Evolutionary conservation across 1,140 invertebrate species (phyloP).

Genomic region (Musca domestica): DNA sequence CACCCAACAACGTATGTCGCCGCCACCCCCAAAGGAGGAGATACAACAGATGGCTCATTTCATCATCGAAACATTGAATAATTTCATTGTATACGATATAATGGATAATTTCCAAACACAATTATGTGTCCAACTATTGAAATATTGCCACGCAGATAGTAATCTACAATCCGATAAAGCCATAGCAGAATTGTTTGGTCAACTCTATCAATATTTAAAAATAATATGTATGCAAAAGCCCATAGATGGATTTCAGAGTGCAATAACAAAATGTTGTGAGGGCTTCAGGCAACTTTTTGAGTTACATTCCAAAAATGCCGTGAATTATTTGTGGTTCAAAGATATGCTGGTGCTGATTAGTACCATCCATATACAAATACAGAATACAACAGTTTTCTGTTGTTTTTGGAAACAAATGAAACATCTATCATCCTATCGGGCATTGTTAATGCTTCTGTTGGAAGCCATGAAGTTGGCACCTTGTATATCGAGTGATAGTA

Average conservation of each 20-base stretch:
- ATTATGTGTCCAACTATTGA: slow-evolving; percentile 13
- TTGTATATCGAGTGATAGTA: slow-evolving; percentile 13
- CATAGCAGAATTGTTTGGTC: neutral
- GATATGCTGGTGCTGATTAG: slow-evolving; percentile 1
- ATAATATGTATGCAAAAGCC: neutral
- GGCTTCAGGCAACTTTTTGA: slow-evolving; percentile 14
- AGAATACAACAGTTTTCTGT: neutral
- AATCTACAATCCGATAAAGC: slow-evolving; percentile 4
- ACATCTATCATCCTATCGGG: slow-evolving; percentile 6
- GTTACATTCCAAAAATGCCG: neutral
- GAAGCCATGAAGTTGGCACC: slow-evolving; percentile 14
- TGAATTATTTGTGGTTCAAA: slow-evolving; percentile 18
- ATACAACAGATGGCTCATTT: neutral
- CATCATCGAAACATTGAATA: slow-evolving; percentile 7
- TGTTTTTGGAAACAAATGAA: slow-evolving; percentile 24
- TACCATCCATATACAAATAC: slow-evolving; percentile 5
- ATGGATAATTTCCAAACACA: slow-evolving; percentile 11
- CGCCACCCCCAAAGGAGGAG: neutral
- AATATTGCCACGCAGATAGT: neutral
- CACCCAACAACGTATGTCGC: neutral
- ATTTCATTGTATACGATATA: slow-evolving; percentile 19
- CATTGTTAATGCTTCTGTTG: slow-evolving; percentile 10
- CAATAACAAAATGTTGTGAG: slow-evolving; percentile 5
- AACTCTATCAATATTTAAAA: slow-evolving; percentile 24
- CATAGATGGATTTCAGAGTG: neutral